Evolutionary conservation across 2,888 invertebrate species (phyloP), one percentile per base, ranked within the genome.

Genomic region (Coremacera marginata): DNA sequence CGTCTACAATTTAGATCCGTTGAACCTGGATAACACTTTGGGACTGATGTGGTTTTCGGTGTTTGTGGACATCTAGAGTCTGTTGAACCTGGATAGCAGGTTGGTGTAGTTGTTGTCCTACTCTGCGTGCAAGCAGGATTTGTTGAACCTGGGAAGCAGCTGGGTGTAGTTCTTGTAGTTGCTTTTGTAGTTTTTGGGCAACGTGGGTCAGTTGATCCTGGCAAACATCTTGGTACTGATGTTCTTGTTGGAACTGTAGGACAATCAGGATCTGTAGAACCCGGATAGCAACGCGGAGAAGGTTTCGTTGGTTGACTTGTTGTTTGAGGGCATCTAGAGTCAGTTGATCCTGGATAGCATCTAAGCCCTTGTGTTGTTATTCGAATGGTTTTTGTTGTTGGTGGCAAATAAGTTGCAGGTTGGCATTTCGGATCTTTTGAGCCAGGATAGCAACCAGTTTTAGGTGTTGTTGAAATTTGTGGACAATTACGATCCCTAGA

Each of bases 261-360:
- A 37, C 37, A 37, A 37, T 8, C 8, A 8, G 37, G 8, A 37
- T 37, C 37, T 37, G 37, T 37, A 8, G 37, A 37, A 37, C 37
- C 37, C 8, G 37, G 79, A 11, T 44, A 73, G 49, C 76, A 76
- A 16, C 82, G 82, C 5, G 70, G 60, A 7, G 78, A 79, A 51
- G 79, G 87, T 3, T 79, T 84, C 5, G 87, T 86, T 5, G 85
- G 86, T 87, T n/a, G 83, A 83, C 83, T 80, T 75, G 82, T 34
- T 78, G 80, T 82, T 51, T 78, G 52, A 8, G 25, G 63, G 31
- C 81, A 80, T 81, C 83, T 75, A 8, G 86, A 84, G 75, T 88
- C 86, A 0, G 81, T 84, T 5, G 84, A 84, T 27, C 89, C 89
- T 4, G 88, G 88, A 63, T 84, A 86, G 77, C 89, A 89, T n/a